phyloP scores from a whole-genome alignment of 2,797 vertebrate species.

The Gadopsis bispinosus region DNA sequence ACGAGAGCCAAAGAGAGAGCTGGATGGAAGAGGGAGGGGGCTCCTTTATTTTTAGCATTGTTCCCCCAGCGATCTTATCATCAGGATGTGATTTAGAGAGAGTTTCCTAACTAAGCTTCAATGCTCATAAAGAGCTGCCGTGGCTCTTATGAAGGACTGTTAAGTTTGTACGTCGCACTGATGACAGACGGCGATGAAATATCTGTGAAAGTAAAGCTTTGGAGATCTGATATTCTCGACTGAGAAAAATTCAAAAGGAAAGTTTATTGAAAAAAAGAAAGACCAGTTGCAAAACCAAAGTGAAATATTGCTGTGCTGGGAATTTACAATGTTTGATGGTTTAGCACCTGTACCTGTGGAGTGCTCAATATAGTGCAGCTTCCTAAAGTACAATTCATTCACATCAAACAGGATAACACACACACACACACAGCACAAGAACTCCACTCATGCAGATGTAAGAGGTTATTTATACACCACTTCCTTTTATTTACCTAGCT shows the following conservation, averaged over 20 bases:
- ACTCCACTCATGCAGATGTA: slow-evolving; percentile 70
- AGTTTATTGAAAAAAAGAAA: neutral
- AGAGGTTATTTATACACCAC: slow-evolving; percentile 84
- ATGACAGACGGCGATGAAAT: neutral
- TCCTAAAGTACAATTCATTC: slow-evolving; percentile 71
- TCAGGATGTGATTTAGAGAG: slow-evolving; percentile 63
- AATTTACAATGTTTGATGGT: slow-evolving; percentile 35
- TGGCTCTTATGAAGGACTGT: neutral
- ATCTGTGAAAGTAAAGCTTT: neutral
- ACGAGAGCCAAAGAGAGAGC: slow-evolving; percentile 34
- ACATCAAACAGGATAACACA: slow-evolving; percentile 68
- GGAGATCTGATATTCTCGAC: neutral
- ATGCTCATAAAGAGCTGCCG: slow-evolving; percentile 44
- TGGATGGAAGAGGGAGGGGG: slow-evolving; percentile 46
- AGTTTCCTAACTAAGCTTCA: slow-evolving; percentile 40
- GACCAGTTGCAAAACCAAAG: neutral
- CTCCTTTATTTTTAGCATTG: slow-evolving; percentile 73
- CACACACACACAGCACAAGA: slow-evolving; percentile 47
- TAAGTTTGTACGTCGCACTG: neutral
- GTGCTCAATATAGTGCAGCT: slow-evolving; percentile 54
- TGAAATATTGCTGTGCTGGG: neutral
- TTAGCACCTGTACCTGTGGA: slow-evolving; percentile 56
- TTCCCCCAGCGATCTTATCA: slow-evolving; percentile 57
- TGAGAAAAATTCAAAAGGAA: neutral
- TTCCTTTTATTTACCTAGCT: slow-evolving; percentile 89